Percentiles rank a stretch among this genome's conserved stretches.
These are phyloP conservation scores for Zaprionus bogoriensis DNA, from an alignment of 2,888 invertebrate species.

Conservation along the genomic window DNA sequence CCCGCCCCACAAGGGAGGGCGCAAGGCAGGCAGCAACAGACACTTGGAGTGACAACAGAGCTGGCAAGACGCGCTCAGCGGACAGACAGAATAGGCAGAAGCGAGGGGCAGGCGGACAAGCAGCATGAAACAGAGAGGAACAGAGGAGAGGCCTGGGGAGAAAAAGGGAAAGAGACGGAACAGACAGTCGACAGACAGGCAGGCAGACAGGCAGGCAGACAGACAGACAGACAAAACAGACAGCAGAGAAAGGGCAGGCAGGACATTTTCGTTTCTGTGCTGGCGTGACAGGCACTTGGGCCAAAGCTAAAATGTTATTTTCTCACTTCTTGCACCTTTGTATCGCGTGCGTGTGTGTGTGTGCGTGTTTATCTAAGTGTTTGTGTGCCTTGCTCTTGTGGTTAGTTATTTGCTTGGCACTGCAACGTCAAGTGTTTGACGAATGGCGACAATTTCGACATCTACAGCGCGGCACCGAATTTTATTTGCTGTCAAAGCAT, in stretches of 20 bases:
- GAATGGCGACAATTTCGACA: constrained; percentile 36
- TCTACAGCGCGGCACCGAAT: background rate
- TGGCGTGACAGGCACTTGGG: constrained; percentile 1
- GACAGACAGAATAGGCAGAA: constrained; percentile 14
- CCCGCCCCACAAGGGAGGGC: constrained; percentile 3
- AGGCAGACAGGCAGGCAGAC: background rate
- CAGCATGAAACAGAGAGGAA: background rate
- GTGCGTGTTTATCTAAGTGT: background rate
- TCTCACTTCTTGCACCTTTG: constrained; percentile 48
- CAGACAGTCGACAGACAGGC: background rate
- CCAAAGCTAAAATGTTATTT: constrained; percentile 57
- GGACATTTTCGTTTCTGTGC: background rate
- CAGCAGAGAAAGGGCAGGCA: background rate
- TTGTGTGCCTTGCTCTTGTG: constrained; percentile 58
- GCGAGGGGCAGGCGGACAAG: background rate
- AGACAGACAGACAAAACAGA: background rate
- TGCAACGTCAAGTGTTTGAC: constrained; percentile 46
- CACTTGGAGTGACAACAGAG: constrained; percentile 56
- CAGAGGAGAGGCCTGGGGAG: background rate
- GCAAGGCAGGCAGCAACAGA: constrained; percentile 10
- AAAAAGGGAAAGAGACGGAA: background rate
- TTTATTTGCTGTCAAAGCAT: constrained; percentile 17
- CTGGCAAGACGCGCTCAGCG: constrained; percentile 27
- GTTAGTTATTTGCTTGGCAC: constrained; percentile 59
- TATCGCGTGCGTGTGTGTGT: background rate